Evolutionary conservation across 2,888 invertebrate genomes (phyloP).

Genomic region (Caenorhabditis afra): DNA sequence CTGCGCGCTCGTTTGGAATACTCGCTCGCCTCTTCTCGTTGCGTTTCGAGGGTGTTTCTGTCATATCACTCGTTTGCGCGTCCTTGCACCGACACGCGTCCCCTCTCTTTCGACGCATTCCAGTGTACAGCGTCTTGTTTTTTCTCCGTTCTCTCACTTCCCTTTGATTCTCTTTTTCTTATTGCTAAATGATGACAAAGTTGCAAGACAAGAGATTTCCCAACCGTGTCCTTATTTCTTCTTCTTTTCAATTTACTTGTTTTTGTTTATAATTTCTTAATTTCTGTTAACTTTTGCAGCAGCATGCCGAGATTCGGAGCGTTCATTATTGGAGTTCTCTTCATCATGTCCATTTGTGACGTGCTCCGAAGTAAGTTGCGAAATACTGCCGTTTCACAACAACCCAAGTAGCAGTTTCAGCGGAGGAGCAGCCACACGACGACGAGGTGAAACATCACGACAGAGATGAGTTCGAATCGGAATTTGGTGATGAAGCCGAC

Average conservation of each 20-base stretch:
- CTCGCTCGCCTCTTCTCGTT: slow-evolving; percentile 8
- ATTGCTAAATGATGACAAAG: not conserved
- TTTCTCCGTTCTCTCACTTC: not conserved
- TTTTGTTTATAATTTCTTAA: too few species aligned
- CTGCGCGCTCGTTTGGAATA: slow-evolving; percentile 44
- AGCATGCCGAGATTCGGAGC: slow-evolving; percentile 40
- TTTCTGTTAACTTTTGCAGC: slow-evolving; percentile 1
- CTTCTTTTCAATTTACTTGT: slow-evolving; percentile 18
- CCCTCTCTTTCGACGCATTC: slow-evolving; percentile 4
- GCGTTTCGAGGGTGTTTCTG: slow-evolving; percentile 47
- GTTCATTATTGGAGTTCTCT: slow-evolving; percentile 52
- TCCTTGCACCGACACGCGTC: slow-evolving; percentile 10
- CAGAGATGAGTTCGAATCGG: slow-evolving; percentile 71
- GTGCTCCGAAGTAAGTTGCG: slow-evolving; percentile 59
- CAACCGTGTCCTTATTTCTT: too few species aligned
- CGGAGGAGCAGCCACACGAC: slow-evolving; percentile 49
- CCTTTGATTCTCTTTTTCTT: not conserved
- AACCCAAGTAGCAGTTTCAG: slow-evolving; percentile 42
- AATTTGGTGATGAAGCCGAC: slow-evolving; percentile 66
- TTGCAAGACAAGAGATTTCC: not conserved
- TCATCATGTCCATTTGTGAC: slow-evolving; percentile 67
- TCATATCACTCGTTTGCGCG: slow-evolving; percentile 44
- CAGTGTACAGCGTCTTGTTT: slow-evolving; percentile 27
- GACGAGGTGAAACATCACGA: slow-evolving; percentile 67
- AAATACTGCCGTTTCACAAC: not conserved